These are phyloP conservation scores for Lamprotornis superbus DNA, from an alignment of 2,113 vertebrate genomes.

Conservation along the genomic window DNA sequence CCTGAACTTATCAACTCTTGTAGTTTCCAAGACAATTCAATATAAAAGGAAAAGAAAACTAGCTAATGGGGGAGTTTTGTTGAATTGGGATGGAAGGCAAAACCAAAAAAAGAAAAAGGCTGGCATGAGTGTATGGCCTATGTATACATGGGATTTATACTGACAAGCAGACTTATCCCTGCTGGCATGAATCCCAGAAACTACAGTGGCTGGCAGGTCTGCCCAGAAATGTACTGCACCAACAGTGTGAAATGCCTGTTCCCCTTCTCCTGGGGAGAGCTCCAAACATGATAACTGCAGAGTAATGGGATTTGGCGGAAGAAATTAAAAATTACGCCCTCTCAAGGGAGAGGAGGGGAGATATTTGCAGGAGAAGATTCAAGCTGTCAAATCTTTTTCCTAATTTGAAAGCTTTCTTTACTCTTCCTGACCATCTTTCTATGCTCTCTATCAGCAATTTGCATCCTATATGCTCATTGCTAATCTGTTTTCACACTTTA, in stretches of 20 bases:
- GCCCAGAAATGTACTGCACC: conserved; percentile 40
- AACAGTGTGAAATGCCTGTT: conserved; percentile 32
- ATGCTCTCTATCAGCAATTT: neutral
- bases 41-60: neutral
- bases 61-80: neutral
- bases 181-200: conserved; percentile 44
- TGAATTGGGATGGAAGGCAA: neutral
- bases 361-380: neutral
- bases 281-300: conserved; percentile 51
- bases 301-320: conserved; percentile 45
- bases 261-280: conserved; percentile 5
- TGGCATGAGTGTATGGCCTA: conserved; percentile 14
- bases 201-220: conserved; percentile 43
- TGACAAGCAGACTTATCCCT: conserved; percentile 50
- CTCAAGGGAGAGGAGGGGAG: neutral
- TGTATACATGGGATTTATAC: conserved; percentile 45
- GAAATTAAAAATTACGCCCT: neutral
- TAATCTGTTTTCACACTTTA: neutral
- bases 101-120: neutral
- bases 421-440: neutral
- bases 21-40: neutral
- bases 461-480: neutral
- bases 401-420: conserved; percentile 6
- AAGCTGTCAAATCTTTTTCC: neutral
- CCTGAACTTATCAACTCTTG: conserved; percentile 20